A percentile compares a stretch with the other conserved stretches of the same genome.
Evolutionary conservation across 1,140 invertebrate genomes (phyloP).

Genomic region (Leptoteleia sp.): DNA sequence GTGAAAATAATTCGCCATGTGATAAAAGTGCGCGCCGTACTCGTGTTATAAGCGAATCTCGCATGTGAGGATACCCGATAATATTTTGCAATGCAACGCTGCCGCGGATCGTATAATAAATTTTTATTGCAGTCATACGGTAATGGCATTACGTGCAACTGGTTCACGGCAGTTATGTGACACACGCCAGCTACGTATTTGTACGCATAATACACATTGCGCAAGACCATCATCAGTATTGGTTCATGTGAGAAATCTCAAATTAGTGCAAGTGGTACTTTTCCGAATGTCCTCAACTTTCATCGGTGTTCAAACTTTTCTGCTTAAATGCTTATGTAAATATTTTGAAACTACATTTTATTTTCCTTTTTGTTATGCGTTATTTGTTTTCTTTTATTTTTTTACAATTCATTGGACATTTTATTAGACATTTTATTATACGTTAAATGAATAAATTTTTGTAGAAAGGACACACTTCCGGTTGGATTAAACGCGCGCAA

Average conservation of each 20-base stretch:
- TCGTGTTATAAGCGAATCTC: constrained; percentile 49
- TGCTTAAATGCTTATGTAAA: too few relatives aligned
- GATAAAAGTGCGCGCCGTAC: constrained; percentile 41
- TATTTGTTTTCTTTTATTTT: too few relatives aligned
- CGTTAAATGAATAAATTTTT: too few relatives aligned
- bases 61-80: constrained; percentile 33
- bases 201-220: constrained; percentile 59
- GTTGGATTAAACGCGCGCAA: too few relatives aligned
- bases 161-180: constrained; percentile 71
- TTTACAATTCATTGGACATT: too few relatives aligned
- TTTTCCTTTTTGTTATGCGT: too few relatives aligned
- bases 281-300: constrained; percentile 31
- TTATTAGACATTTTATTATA: too few relatives aligned
- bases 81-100: constrained; percentile 66
- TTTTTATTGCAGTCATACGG: constrained; percentile 71
- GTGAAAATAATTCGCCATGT: constrained; percentile 31
- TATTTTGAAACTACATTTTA: too few relatives aligned
- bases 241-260: constrained; percentile 44
- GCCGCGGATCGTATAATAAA: constrained; percentile 65
- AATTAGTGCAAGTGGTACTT: constrained; percentile 38
- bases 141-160: constrained; percentile 73
- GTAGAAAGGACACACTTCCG: too few relatives aligned
- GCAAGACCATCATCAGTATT: constrained; percentile 50
- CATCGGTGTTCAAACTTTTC: not conserved
- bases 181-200: constrained; percentile 57